Base-by-base conservation (phyloP, 2,113 vertebrate genomes). In the Gasterosteus nipponicus region DNA sequence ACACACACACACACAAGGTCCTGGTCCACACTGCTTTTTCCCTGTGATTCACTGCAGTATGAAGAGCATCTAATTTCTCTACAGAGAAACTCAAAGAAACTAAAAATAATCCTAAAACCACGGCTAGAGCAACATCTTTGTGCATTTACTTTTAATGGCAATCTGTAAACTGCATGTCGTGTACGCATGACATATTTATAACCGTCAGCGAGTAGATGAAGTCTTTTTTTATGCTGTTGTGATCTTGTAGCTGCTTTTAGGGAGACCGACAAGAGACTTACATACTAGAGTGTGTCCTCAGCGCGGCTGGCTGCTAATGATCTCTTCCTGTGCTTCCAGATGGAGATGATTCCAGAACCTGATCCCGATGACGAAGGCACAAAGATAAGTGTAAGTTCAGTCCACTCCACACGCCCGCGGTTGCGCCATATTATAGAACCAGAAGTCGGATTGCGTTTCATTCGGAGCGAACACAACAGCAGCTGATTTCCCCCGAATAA, bases 361-460 rank as follows among this genome's bases (percentile, higher is more conserved):
- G 92, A 95, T 81, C 93, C 93, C 19, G 91, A 95, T 61, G 93
- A 94, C 0, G 94, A 95, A 65, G 94, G 94, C 65, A 93, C 93
- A 16, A 95, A 95, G 90, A 94, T 95, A 91, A 95, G 94, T 91
- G 94, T 95, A 90, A 94, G 94, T 88, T 73, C 8, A 81, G 64
- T 57, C 68, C 29, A 22, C 1, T 3, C 35, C 61, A 14, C 41
- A 22, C 0, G 11, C 16, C 29, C 16, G 26, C 3, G 5, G 38
- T 16, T 14, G 0, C 12, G 15, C 42, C n/a, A 19, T 47, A 1
- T 41, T 59, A 26, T 26, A 26, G 22, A 26, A 26, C 22, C 1
- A 26, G 22, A 26, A 26, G 22, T 26, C 22, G 65, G 58, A 11
- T 63, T 68, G 59, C 1, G 2, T 42, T 67, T 83, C 59, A 57